Evolutionary conservation across 2,888 invertebrate genomes (phyloP), one percentile per base, ranked within the genome.

Genomic region (Hylaea fasciaria): DNA sequence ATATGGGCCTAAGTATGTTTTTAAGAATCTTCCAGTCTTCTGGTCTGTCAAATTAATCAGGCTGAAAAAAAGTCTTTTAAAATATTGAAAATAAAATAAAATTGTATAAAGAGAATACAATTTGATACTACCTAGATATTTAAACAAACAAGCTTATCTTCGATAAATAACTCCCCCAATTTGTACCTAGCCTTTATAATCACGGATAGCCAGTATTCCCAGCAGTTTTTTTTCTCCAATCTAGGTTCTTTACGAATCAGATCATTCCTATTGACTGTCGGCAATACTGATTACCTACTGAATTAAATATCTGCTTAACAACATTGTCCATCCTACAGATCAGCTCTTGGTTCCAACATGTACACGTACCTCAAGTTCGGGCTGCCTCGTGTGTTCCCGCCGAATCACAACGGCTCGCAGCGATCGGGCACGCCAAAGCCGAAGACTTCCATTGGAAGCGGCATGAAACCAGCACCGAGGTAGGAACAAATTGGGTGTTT

Each of bases 361-460:
- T 97, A 97, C 87, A 97, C 98, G 17, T 98, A 98, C 87, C 93
- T 98, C 67, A 98, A 98, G 87, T 98, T 98, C 79, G 98, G 98
- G 0, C 92, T 98, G 56, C 98, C 98, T 0, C 94, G 98, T 54
- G 98, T 98, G 1, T 95, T 98, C 80, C 97, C 98, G 32, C 97
- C 97, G 10, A 96, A 96, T 77, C 95, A 95, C 71, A 95, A 95
- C 74, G 94, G 94, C 12, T 95, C 95, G 1, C 94, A 95, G 76
- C 90, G 95, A 39, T 95, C 95, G 10, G 95, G 94, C 62, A 94
- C 94, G 4, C 94, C 94, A 2, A 92, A 93, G 72, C 94, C 93
- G 28, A 93, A 93, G 72, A 93, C 91, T 32, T 93, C 93, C 9
- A 93, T 93, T 16, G 93, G 92, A 14, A 93, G 93, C 72, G 92